phyloP scores from a whole-genome alignment of 2,113 vertebrate genomes.

The Mustelus asterias region DNA sequence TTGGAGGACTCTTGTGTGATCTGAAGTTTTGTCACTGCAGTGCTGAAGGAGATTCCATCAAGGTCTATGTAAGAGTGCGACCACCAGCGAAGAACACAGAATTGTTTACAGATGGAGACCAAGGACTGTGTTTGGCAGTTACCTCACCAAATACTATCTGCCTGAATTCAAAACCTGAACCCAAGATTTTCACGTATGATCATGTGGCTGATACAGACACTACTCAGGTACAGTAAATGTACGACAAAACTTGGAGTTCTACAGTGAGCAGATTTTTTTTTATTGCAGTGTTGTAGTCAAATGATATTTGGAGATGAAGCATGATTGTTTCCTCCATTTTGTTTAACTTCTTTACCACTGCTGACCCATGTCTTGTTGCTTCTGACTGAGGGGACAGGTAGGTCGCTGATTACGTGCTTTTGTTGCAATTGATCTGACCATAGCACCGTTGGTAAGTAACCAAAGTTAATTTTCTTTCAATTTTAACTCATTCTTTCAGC shows the following conservation, averaged over 20 bases:
- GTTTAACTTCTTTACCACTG: not conserved
- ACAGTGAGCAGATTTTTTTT: not conserved
- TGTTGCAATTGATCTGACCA: not conserved
- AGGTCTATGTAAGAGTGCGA: slow-evolving; percentile 84
- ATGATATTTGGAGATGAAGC: not conserved
- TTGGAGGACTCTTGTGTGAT: not conserved
- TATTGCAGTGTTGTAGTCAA: not conserved
- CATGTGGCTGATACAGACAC: slow-evolving; percentile 80
- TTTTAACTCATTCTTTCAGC: no score
- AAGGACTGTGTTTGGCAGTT: slow-evolving; percentile 71
- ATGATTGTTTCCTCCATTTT: not conserved
- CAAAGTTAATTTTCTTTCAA: no score
- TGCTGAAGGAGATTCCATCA: slow-evolving; percentile 80
- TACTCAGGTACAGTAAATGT: slow-evolving; percentile 71
- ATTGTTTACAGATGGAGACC: slow-evolving; percentile 64
- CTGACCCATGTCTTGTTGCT: not conserved
- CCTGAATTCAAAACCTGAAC: slow-evolving; percentile 83
- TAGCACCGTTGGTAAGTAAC: no score
- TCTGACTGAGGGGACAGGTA: not conserved
- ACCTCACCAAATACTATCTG: slow-evolving; percentile 73
- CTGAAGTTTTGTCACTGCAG: slow-evolving; percentile 44
- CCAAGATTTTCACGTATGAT: slow-evolving; percentile 84
- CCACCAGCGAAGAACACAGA: slow-evolving; percentile 63
- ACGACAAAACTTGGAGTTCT: not conserved
- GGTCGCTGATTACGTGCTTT: not conserved